A percentile compares a stretch with the other conserved stretches of the same genome.
phyloP scores from a whole-genome alignment of 2,888 invertebrate genomes.

The Macaria notata region DNA sequence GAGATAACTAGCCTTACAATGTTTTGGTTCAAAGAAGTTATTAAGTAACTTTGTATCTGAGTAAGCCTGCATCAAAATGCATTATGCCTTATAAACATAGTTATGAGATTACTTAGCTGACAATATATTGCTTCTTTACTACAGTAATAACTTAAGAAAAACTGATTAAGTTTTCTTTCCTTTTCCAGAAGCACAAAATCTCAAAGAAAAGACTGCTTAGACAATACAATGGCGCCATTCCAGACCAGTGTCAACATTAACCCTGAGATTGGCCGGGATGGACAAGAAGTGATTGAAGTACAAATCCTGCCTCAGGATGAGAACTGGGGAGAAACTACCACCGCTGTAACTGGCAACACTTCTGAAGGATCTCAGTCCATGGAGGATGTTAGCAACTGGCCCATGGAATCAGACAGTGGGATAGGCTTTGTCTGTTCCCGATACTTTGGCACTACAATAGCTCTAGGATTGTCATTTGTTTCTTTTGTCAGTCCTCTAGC shows the following conservation, averaged over 20 bases:
- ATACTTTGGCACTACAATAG: conserved; percentile 91
- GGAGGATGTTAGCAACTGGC: conserved; percentile 94
- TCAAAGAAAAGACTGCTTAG: conserved; percentile 83
- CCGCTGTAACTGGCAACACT: conserved; percentile 97
- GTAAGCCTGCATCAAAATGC: too few relatives aligned
- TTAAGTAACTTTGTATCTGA: not conserved
- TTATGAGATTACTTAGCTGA: too few relatives aligned
- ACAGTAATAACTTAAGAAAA: too few relatives aligned
- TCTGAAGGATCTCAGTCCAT: conserved; percentile 97
- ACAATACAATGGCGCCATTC: conserved; percentile 90
- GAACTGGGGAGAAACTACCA: conserved; percentile 99
- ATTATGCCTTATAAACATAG: too few relatives aligned
- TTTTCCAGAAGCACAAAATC: conserved; percentile 84
- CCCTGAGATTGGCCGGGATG: conserved; percentile 88
- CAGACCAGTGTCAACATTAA: conserved; percentile 93
- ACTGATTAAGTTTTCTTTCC: not conserved
- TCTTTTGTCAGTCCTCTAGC: conserved; percentile 96
- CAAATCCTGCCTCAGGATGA: conserved; percentile 98
- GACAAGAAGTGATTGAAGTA: conserved; percentile 96
- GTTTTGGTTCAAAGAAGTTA: too few relatives aligned
- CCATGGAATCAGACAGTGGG: conserved; percentile 87
- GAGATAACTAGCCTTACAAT: too few relatives aligned
- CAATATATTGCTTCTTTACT: too few relatives aligned
- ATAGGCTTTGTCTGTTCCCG: conserved; percentile 89
- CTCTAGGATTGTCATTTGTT: conserved; percentile 89